These are phyloP conservation scores for Drosophila pruinosa DNA, from an alignment of 1,140 invertebrate species.

Conservation along the genomic window DNA sequence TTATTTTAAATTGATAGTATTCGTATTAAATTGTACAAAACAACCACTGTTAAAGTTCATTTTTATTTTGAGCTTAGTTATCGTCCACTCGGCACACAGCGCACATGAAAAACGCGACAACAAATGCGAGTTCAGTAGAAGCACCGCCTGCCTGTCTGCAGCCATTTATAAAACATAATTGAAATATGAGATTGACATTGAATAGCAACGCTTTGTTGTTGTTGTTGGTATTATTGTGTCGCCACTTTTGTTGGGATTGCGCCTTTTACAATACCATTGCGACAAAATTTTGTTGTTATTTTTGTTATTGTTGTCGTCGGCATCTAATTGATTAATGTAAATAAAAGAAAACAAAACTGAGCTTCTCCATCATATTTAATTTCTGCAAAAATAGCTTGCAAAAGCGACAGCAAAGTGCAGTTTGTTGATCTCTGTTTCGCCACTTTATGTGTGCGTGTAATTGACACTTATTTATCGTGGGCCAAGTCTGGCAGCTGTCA, in stretches of 20 bases:
- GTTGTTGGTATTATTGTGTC: constrained; percentile 29
- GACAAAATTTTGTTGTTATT: constrained; percentile 42
- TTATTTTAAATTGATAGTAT: not conserved
- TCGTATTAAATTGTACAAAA: not conserved
- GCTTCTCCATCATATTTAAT: constrained; percentile 36
- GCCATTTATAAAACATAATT: constrained; percentile 80
- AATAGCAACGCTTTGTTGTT: constrained; percentile 53
- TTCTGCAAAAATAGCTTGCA: constrained; percentile 1
- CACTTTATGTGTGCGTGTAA: constrained; percentile 9
- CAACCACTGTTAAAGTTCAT: not conserved
- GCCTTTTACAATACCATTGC: constrained; percentile 47
- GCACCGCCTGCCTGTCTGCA: constrained; percentile 59
- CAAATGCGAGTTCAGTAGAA: not conserved
- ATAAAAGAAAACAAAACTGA: constrained; percentile 40
- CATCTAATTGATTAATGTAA: constrained; percentile 77
- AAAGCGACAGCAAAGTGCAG: constrained; percentile 23
- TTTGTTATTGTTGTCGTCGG: constrained; percentile 30
- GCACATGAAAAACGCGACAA: constrained; percentile 4
- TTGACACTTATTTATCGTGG: constrained; percentile 41
- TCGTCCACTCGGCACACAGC: not conserved
- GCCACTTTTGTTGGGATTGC: constrained; percentile 53
- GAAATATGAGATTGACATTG: constrained; percentile 80
- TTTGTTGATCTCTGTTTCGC: constrained; percentile 30
- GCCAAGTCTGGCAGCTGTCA: constrained; percentile 13
- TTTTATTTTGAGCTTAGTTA: not conserved